These are phyloP conservation scores for Crocidura indochinensis DNA, from an alignment of 2,797 vertebrate genomes.

Conservation along the genomic window DNA sequence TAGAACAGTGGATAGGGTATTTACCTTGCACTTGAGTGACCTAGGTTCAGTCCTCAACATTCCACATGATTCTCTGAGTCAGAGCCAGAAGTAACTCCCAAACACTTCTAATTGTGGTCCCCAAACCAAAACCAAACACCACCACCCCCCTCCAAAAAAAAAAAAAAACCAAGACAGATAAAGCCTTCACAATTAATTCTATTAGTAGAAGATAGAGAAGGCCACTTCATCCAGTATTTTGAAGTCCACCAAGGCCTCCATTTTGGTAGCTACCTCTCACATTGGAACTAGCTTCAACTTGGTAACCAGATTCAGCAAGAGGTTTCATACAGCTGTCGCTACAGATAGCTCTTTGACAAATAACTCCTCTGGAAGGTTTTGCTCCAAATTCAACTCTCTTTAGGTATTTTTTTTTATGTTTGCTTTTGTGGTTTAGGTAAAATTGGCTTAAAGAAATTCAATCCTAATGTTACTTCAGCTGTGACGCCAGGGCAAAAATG, in stretches of 20 bases:
- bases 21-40: too few relatives aligned
- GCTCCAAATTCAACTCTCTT: background rate
- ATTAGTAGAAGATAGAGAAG: too few relatives aligned
- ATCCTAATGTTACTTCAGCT: background rate
- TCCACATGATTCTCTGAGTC: too few relatives aligned
- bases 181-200: too few relatives aligned
- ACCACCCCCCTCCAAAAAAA: too few relatives aligned
- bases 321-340: constrained; percentile 26
- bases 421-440: constrained; percentile 1
- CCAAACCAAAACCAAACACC: too few relatives aligned
- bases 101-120: too few relatives aligned
- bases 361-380: constrained; percentile 1
- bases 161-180: too few relatives aligned
- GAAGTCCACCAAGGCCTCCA: background rate
- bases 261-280: background rate
- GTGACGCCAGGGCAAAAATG: background rate
- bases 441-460: constrained; percentile 13
- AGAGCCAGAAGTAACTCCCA: too few relatives aligned
- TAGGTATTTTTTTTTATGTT: background rate
- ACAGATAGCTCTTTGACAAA: background rate
- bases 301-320: background rate
- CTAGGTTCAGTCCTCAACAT: too few relatives aligned
- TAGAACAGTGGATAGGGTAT: too few relatives aligned
- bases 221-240: background rate
- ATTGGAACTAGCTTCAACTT: constrained; percentile 10